These are phyloP conservation scores for Noctua fimbriata DNA, from an alignment of 2,888 invertebrate species.

Conservation along the genomic window DNA sequence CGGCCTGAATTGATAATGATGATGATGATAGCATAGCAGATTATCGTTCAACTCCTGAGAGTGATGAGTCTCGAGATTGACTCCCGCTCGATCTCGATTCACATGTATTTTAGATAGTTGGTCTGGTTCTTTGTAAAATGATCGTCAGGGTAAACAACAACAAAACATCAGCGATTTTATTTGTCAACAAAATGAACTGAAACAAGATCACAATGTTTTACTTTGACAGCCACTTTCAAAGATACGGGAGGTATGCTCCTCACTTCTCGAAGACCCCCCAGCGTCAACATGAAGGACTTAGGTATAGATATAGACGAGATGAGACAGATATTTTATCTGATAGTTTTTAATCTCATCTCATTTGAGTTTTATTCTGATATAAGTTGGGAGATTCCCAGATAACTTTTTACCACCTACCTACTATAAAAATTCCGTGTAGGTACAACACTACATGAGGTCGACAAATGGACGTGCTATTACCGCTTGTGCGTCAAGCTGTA, in stretches of 20 bases:
- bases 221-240: background rate
- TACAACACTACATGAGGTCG: background rate
- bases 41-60: background rate
- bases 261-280: background rate
- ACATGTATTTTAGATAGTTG: background rate
- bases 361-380: background rate
- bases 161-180: background rate
- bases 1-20: background rate
- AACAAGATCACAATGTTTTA: background rate
- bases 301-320: background rate
- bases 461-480: background rate
- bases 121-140: background rate
- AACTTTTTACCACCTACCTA: background rate
- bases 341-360: background rate
- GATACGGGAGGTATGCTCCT: background rate
- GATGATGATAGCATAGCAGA: background rate
- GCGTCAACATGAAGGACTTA: background rate
- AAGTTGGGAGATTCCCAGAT: background rate
- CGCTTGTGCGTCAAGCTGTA: background rate
- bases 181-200: background rate
- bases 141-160: background rate
- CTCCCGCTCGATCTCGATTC: background rate
- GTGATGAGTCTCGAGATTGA: background rate
- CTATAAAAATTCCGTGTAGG: background rate
- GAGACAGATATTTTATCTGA: background rate